Evolutionary conservation across 2,797 vertebrate genomes (phyloP), one percentile per base, ranked within the genome.

Genomic region (Lithobates pipiens): DNA sequence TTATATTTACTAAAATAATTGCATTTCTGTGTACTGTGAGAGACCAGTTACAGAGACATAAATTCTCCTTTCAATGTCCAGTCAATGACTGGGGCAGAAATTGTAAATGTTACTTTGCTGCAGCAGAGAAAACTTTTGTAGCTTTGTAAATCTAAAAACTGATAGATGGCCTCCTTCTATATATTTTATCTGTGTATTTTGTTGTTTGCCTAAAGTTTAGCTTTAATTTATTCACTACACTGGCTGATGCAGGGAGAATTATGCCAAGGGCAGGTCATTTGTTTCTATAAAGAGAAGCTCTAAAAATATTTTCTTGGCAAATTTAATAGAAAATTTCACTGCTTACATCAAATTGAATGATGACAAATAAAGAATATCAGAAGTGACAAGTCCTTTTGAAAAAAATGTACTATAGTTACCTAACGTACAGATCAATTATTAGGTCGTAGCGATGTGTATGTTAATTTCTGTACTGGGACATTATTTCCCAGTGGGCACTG

Each of bases 401-500:
- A 23, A 23, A 11, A 23, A 21, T 69, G 8, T 25, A 3, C 44
- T 10, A 6, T 50, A 16, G 54, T 46, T 23, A 11, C 23, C 10
- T 16, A 79, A 29, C 0, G 25, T 36, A 32, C 67, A 21, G 11
- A 70, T 54, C n/a, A 32, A 34, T 69, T 39, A 34, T 9, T 57
- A 70, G 42, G 15, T 80, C 39, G 65, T 50, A 27, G 25, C 69
- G 15, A 29, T 65, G 39, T 39, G 65, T 72, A 39, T 72, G 21
- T 18, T 57, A 15, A 25, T 67, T 39, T 36, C 25, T 36, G 42
- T 3, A 18, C 18, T 5, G 25, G 68, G 6, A 25, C 46, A 25
- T 10, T 23, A n/a, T 36, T 54, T 80, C 79, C 79, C 79, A 72
- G 29, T 39, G 50, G 79, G 50, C 18, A n/a, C 0, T 23, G 67